Percentiles rank a stretch among this genome's conserved stretches.
phyloP scores from a whole-genome alignment of 2,113 vertebrate genomes.

The Chrysemys picta region DNA sequence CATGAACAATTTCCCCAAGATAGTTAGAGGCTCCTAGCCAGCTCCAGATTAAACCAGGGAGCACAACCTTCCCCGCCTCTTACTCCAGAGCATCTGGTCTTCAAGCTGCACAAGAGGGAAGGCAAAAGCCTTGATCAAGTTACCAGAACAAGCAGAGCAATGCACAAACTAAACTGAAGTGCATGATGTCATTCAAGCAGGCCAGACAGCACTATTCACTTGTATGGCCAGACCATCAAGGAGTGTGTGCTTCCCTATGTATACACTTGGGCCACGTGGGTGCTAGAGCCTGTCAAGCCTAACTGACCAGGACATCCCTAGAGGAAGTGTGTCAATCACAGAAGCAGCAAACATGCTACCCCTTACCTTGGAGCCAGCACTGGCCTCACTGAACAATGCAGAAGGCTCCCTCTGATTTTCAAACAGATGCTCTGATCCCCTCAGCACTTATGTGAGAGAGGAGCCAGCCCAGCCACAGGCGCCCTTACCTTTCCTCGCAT shows the following conservation, averaged over 20 bases:
- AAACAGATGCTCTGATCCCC: accelerated
- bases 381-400: background rate
- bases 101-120: background rate
- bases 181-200: accelerated
- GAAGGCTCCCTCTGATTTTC: background rate
- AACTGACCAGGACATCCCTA: background rate
- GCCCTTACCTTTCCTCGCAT: conserved; percentile 89
- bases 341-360: background rate
- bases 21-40: background rate
- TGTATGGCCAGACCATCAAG: background rate
- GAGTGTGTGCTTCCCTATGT: background rate
- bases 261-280: too few relatives aligned
- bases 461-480: background rate
- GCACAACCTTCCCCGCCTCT: background rate
- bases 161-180: accelerated
- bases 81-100: background rate
- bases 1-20: background rate
- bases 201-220: background rate
- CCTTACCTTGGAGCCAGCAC: background rate
- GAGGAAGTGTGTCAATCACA: accelerated
- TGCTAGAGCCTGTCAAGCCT: background rate
- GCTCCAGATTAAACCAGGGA: background rate
- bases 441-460: accelerated
- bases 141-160: background rate
- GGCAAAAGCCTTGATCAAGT: background rate